Conservation (phyloP, 2,797 vertebrate genomes). For the Triplophysa yarkandensis region DNA sequence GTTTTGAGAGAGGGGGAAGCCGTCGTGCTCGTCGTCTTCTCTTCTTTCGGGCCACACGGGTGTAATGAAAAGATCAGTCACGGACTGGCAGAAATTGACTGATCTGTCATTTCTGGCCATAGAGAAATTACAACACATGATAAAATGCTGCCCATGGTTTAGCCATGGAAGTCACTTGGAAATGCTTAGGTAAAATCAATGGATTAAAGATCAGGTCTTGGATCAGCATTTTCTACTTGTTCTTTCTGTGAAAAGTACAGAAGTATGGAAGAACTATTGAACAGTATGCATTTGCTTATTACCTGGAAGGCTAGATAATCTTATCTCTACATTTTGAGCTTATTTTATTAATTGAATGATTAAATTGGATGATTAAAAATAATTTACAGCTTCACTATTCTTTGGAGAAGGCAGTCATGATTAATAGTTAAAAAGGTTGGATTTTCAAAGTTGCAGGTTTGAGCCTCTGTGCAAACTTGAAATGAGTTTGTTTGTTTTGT, state of each 20-base stretch:
- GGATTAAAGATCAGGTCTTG: background rate
- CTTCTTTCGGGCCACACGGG: slow-evolving; percentile 61
- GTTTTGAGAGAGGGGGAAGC: slow-evolving; percentile 48
- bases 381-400: too few relatives aligned
- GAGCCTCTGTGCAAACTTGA: too few relatives aligned
- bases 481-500: too few relatives aligned
- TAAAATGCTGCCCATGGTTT: slow-evolving; percentile 60
- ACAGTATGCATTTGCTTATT: too few relatives aligned
- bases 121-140: slow-evolving; percentile 76
- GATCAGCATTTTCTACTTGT: background rate
- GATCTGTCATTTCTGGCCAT: slow-evolving; percentile 66
- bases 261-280: too few relatives aligned
- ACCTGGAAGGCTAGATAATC: too few relatives aligned
- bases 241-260: background rate
- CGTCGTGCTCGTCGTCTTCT: slow-evolving; percentile 57
- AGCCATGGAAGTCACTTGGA: background rate
- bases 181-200: background rate
- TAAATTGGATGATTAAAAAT: too few relatives aligned
- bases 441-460: too few relatives aligned
- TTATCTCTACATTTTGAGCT: too few relatives aligned
- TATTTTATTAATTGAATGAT: too few relatives aligned
- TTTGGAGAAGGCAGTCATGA: too few relatives aligned
- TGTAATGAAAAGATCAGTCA: slow-evolving; percentile 72
- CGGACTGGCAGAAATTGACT: slow-evolving; percentile 67
- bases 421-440: too few relatives aligned